phyloP scores from a whole-genome alignment of 2,797 vertebrate species.

The Dipus sagitta region DNA sequence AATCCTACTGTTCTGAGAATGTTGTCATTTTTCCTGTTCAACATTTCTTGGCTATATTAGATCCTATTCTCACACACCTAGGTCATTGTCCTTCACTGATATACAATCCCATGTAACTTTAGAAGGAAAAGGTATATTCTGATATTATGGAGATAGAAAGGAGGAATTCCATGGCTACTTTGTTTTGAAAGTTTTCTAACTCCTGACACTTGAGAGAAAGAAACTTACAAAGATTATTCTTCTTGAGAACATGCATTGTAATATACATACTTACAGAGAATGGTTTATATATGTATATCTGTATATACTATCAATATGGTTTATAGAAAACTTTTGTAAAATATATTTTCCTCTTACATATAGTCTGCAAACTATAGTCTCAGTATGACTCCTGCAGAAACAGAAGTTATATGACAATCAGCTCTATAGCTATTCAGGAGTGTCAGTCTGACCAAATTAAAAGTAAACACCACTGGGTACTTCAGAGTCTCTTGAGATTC shows the following conservation, averaged over 20 bases:
- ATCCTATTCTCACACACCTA: neutral
- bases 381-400: neutral
- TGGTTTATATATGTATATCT: neutral
- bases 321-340: conserved; percentile 3
- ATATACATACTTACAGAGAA: neutral
- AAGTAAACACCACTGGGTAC: neutral
- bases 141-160: neutral
- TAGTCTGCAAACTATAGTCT: neutral
- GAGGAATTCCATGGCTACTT: conserved; percentile 9
- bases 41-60: neutral
- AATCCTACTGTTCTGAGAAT: neutral
- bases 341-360: neutral
- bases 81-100: neutral
- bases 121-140: neutral
- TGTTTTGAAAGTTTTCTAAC: neutral
- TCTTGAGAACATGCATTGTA: conserved; percentile 37
- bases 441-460: neutral
- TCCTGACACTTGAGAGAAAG: neutral
- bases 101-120: neutral
- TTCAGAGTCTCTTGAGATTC: neutral
- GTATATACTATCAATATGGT: neutral
- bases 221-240: neutral
- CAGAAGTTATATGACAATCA: neutral
- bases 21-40: neutral
- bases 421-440: neutral